Conservation (phyloP, 2,113 vertebrate genomes). For the Quiscalus mexicanus region DNA sequence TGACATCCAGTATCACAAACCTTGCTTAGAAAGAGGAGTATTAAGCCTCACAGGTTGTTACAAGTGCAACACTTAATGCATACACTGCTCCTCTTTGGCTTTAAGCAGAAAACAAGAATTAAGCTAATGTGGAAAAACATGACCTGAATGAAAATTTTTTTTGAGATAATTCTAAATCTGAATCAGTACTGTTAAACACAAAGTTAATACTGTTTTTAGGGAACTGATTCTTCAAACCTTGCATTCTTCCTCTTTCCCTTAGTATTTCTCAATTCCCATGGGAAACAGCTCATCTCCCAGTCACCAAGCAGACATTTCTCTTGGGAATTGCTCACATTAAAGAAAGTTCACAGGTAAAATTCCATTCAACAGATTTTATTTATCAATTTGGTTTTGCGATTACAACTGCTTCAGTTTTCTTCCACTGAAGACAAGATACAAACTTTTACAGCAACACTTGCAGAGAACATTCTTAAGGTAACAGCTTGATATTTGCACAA, state of each 20-base stretch:
- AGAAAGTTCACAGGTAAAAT: constrained; percentile 1
- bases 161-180: neutral
- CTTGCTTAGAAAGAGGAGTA: neutral
- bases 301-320: neutral
- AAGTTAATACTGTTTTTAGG: neutral
- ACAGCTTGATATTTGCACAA: constrained; percentile 54
- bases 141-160: neutral
- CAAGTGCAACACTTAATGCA: neutral
- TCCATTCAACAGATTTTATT: constrained; percentile 78
- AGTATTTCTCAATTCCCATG: neutral
- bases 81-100: neutral
- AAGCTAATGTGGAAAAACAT: neutral
- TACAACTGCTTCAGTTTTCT: constrained; percentile 72
- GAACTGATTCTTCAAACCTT: neutral
- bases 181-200: neutral
- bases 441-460: constrained; percentile 75
- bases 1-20: neutral
- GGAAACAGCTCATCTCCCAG: neutral
- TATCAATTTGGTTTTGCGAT: constrained; percentile 72
- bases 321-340: neutral
- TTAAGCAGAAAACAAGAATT: neutral
- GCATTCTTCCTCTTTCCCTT: neutral
- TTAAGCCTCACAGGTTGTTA: neutral
- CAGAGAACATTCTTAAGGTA: constrained; percentile 70
- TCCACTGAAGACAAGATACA: constrained; percentile 71